Evolutionary conservation across 2,888 invertebrate species (phyloP).

Genomic region (Drosophila buzzatii): DNA sequence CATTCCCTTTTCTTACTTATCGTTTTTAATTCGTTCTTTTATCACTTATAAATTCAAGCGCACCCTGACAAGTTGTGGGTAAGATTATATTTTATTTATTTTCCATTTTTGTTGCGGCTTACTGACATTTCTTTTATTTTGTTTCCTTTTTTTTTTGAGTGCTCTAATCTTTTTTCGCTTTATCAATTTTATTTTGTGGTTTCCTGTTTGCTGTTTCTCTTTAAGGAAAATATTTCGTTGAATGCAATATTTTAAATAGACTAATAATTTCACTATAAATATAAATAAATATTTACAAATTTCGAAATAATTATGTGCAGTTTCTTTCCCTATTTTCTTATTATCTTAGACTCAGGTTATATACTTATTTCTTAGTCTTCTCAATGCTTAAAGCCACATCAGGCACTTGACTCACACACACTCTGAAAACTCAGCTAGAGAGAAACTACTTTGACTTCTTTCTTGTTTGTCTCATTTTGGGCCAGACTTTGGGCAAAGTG

Average conservation of each 20-base stretch:
- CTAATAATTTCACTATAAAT: no score
- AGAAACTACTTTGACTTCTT: constrained; percentile 41
- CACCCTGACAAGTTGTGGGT: background rate
- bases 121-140: background rate
- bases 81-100: constrained; percentile 11
- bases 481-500: constrained; percentile 32
- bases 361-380: background rate
- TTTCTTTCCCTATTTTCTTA: background rate
- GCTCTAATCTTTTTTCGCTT: background rate
- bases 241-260: no score
- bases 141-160: background rate
- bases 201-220: background rate
- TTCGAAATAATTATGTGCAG: background rate
- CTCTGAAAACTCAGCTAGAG: constrained; percentile 5
- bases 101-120: background rate
- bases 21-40: background rate
- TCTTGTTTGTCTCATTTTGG: constrained; percentile 27
- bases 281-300: background rate
- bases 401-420: constrained; percentile 39
- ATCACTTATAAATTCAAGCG: background rate
- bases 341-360: background rate
- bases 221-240: background rate
- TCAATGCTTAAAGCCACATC: constrained; percentile 26
- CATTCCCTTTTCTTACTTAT: background rate
- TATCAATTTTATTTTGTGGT: background rate